Percentiles rank a stretch among this genome's conserved stretches.
Evolutionary conservation across 2,797 vertebrate species (phyloP).

Genomic region (Paramormyrops hopkinsi): DNA sequence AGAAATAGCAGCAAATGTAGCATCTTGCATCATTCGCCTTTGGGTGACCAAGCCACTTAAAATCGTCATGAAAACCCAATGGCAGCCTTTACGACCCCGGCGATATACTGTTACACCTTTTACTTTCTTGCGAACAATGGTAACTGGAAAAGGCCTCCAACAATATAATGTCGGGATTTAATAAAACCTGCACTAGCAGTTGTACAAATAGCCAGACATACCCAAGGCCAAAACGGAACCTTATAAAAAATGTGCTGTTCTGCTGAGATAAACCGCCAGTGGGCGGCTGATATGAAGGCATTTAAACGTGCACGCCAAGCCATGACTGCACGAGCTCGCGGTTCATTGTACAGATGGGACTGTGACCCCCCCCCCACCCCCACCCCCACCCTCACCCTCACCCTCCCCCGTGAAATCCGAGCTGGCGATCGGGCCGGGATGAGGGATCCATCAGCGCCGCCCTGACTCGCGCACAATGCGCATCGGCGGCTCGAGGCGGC

Average conservation of each 20-base stretch:
- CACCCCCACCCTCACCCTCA: no score
- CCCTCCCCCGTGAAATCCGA: neutral
- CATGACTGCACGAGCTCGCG: neutral
- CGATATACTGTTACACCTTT: neutral
- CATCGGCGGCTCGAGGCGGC: neutral
- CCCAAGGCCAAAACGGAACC: neutral
- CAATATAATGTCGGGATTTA: neutral
- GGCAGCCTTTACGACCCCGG: neutral
- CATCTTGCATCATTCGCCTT: neutral
- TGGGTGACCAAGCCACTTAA: neutral
- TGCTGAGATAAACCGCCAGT: neutral
- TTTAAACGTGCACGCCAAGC: neutral
- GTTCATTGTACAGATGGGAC: neutral
- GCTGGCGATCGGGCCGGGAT: neutral
- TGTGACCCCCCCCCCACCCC: neutral
- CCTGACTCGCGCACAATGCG: conserved; percentile 2
- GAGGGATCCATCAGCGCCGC: neutral
- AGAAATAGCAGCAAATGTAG: neutral
- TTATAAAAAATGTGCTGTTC: neutral
- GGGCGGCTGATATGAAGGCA: neutral
- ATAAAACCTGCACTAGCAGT: neutral
- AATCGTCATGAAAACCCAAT: neutral
- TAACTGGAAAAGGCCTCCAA: neutral
- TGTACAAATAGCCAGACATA: neutral
- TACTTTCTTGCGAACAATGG: neutral